These are phyloP conservation scores for Colossoma macropomum DNA, from an alignment of 2,113 vertebrate species.

Conservation along the genomic window DNA sequence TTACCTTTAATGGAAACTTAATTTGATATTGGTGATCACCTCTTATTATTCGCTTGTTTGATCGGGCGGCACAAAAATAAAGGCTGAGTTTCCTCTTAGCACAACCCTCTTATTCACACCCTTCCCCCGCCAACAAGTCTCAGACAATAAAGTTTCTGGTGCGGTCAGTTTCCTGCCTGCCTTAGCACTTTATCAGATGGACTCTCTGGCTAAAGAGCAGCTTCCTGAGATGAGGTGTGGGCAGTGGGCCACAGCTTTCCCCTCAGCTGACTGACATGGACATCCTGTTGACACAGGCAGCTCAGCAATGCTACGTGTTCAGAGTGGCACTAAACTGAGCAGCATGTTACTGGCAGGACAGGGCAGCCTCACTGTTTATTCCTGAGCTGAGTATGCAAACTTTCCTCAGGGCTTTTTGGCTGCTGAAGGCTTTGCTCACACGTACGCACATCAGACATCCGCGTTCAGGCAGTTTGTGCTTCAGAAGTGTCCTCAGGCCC, in stretches of 20 bases:
- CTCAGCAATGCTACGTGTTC: background rate
- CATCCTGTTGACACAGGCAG: conserved; percentile 27
- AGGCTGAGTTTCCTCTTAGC: background rate
- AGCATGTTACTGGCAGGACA: background rate
- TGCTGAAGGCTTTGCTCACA: background rate
- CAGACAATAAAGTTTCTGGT: conserved; percentile 35
- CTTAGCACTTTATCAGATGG: conserved; percentile 40
- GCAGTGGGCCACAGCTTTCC: background rate
- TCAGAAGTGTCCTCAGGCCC: background rate
- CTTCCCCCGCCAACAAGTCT: conserved; percentile 13
- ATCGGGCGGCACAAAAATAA: background rate
- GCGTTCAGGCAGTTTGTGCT: background rate
- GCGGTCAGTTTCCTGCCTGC: conserved; percentile 35
- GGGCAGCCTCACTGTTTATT: background rate
- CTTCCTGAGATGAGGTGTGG: conserved; percentile 37
- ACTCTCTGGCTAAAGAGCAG: conserved; percentile 18
- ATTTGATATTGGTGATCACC: no score
- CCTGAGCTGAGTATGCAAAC: background rate
- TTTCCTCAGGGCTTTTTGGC: background rate
- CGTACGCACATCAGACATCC: background rate
- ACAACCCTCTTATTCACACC: no score
- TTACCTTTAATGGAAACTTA: no score
- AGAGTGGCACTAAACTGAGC: background rate
- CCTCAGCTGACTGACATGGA: conserved; percentile 31
- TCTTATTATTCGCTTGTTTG: background rate